These are phyloP conservation scores for Tromatobia lineatoria DNA, from an alignment of 2,888 invertebrate species.

Conservation along the genomic window DNA sequence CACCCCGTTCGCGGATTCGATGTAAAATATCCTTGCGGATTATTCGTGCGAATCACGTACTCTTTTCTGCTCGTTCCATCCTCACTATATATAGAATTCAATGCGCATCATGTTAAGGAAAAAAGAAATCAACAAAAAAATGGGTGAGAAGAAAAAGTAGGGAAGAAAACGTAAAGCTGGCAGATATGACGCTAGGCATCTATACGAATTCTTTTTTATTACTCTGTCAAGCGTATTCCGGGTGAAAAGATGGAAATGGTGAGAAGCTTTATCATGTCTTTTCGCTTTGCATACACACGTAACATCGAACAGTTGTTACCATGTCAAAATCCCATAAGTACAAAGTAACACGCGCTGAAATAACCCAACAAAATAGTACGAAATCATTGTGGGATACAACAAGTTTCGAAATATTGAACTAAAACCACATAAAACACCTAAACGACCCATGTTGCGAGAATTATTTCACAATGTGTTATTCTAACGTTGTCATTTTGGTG, in stretches of 20 bases:
- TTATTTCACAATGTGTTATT: too few species aligned
- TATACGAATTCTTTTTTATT: conserved; percentile 47
- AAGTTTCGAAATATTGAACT: too few species aligned
- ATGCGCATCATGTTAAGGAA: conserved; percentile 4
- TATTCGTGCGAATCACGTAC: conserved; percentile 62
- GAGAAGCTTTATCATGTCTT: conserved; percentile 24
- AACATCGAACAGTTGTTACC: conserved; percentile 6
- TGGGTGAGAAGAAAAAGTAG: conserved; percentile 6
- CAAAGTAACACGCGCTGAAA: too few species aligned
- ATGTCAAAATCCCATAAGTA: too few species aligned
- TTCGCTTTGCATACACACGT: background rate
- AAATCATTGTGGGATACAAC: too few species aligned
- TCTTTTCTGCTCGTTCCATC: conserved; percentile 49
- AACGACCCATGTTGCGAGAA: too few species aligned
- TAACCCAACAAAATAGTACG: too few species aligned
- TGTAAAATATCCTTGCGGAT: conserved; percentile 58
- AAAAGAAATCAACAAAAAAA: conserved; percentile 11
- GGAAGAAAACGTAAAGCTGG: conserved; percentile 27
- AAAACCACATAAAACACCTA: too few species aligned
- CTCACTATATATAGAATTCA: conserved; percentile 15
- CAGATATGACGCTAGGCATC: conserved; percentile 24
- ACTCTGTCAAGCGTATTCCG: conserved; percentile 23
- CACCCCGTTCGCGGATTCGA: conserved; percentile 35
- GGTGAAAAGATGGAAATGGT: conserved; percentile 31
- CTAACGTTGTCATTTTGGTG: too few species aligned